Evolutionary conservation across 1,140 invertebrate genomes (phyloP), one percentile per base, ranked within the genome.

Genomic region (Cotesia glomerata): DNA sequence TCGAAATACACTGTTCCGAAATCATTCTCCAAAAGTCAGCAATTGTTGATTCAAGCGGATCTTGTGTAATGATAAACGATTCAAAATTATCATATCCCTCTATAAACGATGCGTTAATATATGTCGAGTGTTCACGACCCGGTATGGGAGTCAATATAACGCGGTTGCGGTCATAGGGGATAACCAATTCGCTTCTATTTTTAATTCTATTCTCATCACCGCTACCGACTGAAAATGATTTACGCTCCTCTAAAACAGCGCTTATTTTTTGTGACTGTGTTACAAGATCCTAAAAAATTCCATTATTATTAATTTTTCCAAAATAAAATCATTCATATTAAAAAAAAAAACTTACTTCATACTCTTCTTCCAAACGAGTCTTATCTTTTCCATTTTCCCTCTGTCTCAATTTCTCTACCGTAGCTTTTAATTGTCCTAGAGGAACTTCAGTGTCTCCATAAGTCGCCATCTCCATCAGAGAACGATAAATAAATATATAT

Each of bases 21-120:
- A 98, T 92, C 96, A 98, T 97, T 81, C 96, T 90, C 97, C 97
- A 98, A 86, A 99, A 98, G 88, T 98, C 97, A 73, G 91, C 89
- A 68, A 96, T 92, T 0, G 97, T 98, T 72, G 90, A 89, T 35
- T 95, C 94, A 67, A 98, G 82, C 0, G 97, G 97, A 88, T 98
- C 97, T 89, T 99, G 97, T 1, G 96, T 95, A 58, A 98, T 97
- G 56, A 98, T 96, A 87, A 97, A 98, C 14, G 95, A 95, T 85
- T 96, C 95, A 0, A 92, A 92, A 86, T 97, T 96, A 81, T 98
- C 95, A 82, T 98, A 98, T 14, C 96, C 96, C 89, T 98, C 96
- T 77, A 99, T 96, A 84, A 97, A 98, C 1, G 96, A 97, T 2
- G 97, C 97, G 87, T 99, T 98, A 76, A 98, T 98, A 81, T 98